A percentile compares a stretch with the other conserved stretches of the same genome.
phyloP scores from a whole-genome alignment of 2,888 invertebrate species.

The Podotricha telesiphe region DNA sequence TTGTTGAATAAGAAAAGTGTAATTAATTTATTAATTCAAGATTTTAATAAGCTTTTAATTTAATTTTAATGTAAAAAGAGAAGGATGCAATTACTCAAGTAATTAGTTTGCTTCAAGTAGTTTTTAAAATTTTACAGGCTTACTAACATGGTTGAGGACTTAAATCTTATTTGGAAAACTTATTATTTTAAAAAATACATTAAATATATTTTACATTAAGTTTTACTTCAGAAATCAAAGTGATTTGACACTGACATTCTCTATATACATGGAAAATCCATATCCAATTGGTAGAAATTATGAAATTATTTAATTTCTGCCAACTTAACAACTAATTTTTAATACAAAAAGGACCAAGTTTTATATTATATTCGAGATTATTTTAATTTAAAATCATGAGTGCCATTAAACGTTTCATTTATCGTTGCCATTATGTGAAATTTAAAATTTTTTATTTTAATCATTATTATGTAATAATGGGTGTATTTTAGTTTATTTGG shows the following conservation, averaged over 20 bases:
- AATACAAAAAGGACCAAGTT: conserved; percentile 1
- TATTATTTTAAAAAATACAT: background rate
- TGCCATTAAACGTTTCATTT: conserved; percentile 23
- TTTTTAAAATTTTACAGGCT: background rate
- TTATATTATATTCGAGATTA: conserved; percentile 13
- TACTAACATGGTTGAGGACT: conserved; percentile 11
- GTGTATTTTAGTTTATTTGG: conserved; percentile 25
- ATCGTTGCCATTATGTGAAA: conserved; percentile 19
- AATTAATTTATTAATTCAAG: background rate
- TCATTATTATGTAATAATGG: conserved; percentile 27
- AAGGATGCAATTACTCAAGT: conserved; percentile 11
- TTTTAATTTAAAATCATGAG: conserved; percentile 24
- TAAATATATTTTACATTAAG: background rate
- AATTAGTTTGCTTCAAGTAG: background rate
- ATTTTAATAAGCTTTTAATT: background rate
- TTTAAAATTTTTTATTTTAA: conserved; percentile 15
- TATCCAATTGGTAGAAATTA: background rate
- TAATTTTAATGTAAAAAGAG: background rate
- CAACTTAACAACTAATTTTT: background rate
- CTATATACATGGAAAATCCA: background rate
- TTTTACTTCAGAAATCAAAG: background rate
- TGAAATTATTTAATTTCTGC: too few relatives aligned
- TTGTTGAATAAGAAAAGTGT: conserved; percentile 46
- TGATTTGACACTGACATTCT: background rate
- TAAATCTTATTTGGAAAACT: background rate